Percentiles rank a stretch among this genome's conserved stretches.
phyloP scores from a whole-genome alignment of 1,140 invertebrate species.

The Batillaria attramentaria region DNA sequence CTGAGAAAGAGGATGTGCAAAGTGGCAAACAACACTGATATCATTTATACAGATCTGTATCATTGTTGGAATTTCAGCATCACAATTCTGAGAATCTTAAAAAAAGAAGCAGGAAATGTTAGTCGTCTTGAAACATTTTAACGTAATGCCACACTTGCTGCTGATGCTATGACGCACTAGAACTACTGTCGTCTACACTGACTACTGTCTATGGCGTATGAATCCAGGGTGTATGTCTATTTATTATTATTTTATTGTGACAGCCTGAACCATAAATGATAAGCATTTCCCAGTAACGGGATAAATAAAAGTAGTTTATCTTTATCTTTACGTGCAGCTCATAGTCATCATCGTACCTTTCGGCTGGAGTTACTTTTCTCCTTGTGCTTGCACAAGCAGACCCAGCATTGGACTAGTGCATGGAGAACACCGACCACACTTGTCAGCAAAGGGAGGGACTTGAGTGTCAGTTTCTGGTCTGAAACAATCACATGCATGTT shows the following conservation, averaged over 20 bases:
- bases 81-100: neutral
- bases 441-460: neutral
- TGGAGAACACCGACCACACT: constrained; percentile 6
- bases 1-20: neutral
- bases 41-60: neutral
- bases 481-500: neutral
- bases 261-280: neutral
- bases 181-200: too few species aligned
- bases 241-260: too few species aligned
- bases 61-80: neutral
- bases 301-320: neutral
- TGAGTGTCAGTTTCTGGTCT: neutral
- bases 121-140: too few species aligned
- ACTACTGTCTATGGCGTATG: too few species aligned
- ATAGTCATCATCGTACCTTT: neutral
- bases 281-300: neutral
- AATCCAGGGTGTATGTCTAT: too few species aligned
- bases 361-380: neutral
- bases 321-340: neutral
- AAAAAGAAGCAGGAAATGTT: too few species aligned
- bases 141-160: too few species aligned
- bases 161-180: too few species aligned
- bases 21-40: neutral
- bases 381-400: neutral
- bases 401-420: neutral